Evolutionary conservation across 1,140 invertebrate species (phyloP).

Genomic region (Campoletis sonorensis): DNA sequence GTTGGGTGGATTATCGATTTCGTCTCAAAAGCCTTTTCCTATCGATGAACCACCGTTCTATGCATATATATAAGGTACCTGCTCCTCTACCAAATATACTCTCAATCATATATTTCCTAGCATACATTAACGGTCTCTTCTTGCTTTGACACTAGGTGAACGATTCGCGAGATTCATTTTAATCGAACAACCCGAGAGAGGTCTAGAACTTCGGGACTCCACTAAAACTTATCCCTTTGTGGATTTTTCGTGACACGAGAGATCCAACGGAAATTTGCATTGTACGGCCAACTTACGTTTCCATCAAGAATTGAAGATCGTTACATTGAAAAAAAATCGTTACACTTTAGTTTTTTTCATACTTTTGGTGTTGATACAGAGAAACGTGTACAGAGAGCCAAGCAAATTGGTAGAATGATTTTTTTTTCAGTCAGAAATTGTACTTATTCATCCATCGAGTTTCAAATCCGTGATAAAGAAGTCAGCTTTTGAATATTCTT

Average conservation of each 20-base stretch:
- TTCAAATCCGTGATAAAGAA: too few species aligned
- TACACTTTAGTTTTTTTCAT: not conserved
- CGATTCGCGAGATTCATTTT: not conserved
- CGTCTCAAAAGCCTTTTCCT: slow-evolving; percentile 46
- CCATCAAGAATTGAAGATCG: not conserved
- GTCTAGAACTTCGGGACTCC: not conserved
- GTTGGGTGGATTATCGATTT: slow-evolving; percentile 63
- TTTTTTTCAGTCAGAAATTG: too few species aligned
- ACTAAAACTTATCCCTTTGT: not conserved
- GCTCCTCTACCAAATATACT: slow-evolving; percentile 27
- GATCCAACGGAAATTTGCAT: slow-evolving; percentile 41
- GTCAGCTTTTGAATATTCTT: too few species aligned
- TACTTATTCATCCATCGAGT: too few species aligned
- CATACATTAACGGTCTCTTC: slow-evolving; percentile 60
- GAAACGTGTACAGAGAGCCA: too few species aligned
- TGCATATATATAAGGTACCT: slow-evolving; percentile 25
- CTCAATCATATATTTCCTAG: slow-evolving; percentile 42
- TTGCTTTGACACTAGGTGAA: not conserved
- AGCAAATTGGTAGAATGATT: too few species aligned
- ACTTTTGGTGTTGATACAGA: not conserved
- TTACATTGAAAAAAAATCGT: slow-evolving; percentile 2
- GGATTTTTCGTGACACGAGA: not conserved
- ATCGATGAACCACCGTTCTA: slow-evolving; percentile 51
- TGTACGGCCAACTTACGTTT: not conserved
- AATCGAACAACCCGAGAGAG: not conserved